A percentile compares a stretch with the other conserved stretches of the same genome.
Evolutionary conservation across 2,888 invertebrate genomes (phyloP).

Genomic region (Drosophila tripunctata): DNA sequence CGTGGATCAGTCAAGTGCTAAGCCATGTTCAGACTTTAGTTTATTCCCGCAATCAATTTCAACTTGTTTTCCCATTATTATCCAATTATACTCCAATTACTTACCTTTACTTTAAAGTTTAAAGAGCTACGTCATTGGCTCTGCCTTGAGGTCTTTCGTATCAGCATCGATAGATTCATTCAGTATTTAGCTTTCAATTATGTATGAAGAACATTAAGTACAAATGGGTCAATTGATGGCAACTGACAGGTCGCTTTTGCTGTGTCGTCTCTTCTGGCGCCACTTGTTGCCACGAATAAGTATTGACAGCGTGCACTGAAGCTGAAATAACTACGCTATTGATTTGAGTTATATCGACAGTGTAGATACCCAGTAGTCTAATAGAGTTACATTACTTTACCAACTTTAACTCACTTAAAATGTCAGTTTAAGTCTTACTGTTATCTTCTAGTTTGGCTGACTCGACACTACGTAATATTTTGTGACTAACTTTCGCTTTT

Average conservation of each 20-base stretch:
- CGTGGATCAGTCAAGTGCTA: too few species aligned
- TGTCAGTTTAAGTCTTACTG: too few species aligned
- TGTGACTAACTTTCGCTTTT: too few species aligned
- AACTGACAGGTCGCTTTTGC: slow-evolving; percentile 46
- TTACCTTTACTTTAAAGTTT: not conserved
- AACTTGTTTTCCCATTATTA: not conserved
- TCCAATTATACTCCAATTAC: not conserved
- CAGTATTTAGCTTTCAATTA: slow-evolving; percentile 61
- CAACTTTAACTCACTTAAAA: too few species aligned
- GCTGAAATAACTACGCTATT: slow-evolving; percentile 35
- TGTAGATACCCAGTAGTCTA: not conserved
- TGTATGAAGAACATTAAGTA: slow-evolving; percentile 42
- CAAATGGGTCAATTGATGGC: slow-evolving; percentile 73
- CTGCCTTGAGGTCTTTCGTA: not conserved
- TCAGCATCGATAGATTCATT: slow-evolving; percentile 25
- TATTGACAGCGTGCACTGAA: slow-evolving; percentile 43
- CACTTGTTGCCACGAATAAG: slow-evolving; percentile 45
- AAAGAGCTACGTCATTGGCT: not conserved
- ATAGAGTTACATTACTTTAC: too few species aligned
- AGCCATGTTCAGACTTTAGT: too few species aligned
- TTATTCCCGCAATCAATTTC: not conserved
- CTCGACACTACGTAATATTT: too few species aligned
- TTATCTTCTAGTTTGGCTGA: too few species aligned
- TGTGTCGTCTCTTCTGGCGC: slow-evolving; percentile 13
- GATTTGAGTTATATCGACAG: not conserved